A percentile compares a stretch with the other conserved stretches of the same genome.
Conservation (phyloP, 64 coral and sea anemone species). For the Hydrozoanthus tunicans region DNA sequence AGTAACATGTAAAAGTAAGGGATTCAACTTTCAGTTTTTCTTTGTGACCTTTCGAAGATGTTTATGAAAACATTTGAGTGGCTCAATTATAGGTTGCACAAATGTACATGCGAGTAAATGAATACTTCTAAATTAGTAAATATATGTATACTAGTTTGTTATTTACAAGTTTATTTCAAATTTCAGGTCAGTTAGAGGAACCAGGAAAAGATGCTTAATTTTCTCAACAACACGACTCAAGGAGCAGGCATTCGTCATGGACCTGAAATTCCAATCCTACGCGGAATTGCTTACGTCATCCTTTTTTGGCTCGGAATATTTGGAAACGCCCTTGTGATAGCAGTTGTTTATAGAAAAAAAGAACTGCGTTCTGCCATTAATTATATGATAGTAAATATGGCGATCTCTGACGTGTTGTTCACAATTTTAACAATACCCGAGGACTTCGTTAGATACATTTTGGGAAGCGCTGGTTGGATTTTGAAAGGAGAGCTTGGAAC, state of each 20-base stretch:
- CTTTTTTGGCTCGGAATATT: conserved; percentile 20
- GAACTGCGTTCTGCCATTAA: conserved; percentile 20
- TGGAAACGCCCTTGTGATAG: conserved; percentile 29
- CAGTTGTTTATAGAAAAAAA: conserved; percentile 6
- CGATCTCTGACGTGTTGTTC: conserved; percentile 30
- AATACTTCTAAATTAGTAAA: too few species aligned
- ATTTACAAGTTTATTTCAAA: not conserved
- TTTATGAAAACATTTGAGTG: too few species aligned
- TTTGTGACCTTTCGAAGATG: too few species aligned
- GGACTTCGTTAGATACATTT: not conserved
- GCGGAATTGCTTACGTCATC: not conserved
- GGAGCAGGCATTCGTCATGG: not conserved
- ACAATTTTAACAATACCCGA: not conserved
- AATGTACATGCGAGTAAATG: too few species aligned
- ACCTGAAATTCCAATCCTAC: not conserved
- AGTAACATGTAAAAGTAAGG: too few species aligned
- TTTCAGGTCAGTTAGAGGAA: not conserved
- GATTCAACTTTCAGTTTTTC: too few species aligned
- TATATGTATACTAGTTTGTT: not conserved
- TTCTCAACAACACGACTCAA: not conserved
- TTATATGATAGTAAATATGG: conserved; percentile 56
- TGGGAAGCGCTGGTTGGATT: not conserved
- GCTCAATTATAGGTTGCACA: too few species aligned
- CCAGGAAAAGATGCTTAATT: not conserved
- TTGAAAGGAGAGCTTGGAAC: not conserved